Base-by-base conservation (phyloP, 1,140 invertebrate species). In the Caenorhabditis briggsae region DNA sequence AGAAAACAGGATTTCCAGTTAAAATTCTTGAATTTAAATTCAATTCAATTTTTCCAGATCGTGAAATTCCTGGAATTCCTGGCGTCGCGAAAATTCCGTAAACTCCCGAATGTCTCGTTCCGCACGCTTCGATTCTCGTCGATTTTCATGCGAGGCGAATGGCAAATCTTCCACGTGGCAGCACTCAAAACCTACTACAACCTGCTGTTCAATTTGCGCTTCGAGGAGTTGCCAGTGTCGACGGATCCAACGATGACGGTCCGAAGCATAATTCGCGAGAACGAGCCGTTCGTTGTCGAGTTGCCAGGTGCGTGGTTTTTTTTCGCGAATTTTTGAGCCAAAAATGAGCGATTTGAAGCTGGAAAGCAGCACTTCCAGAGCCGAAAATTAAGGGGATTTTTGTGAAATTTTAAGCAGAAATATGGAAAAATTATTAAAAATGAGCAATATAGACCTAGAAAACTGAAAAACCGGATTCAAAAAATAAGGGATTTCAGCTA, bases 21-120 rank as follows among this genome's bases (percentile, higher is more conserved):
- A n/a, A n/a, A n/a, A n/a, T n/a, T n/a, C n/a, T n/a, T n/a, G n/a
- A n/a, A n/a, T n/a, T n/a, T n/a, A n/a, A n/a, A n/a, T n/a, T n/a
- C n/a, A n/a, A n/a, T n/a, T n/a, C n/a, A n/a, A n/a, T n/a, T 2
- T 53, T 85, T 70, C 8, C 53, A 83, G 61, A 25, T 48, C 2
- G 46, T 85, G 1, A 85, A 85, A 48, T 86, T 86, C 33, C 70
- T 86, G 14, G 85, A 86, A 64, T 86, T 86, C 25, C 56, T 86
- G 0, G 23, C 85, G 11, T 86, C 85, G 5, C 70, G 78, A 23
- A 82, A 83, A 12, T 86, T 86, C 78, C 50, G 85, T n/a, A 53
- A 59, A 48, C 20, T 82, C 20, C 0, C 50, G n/a, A 48, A 33
- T 50, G 48, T 86, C 85, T 58, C 50, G 14, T 86, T 86, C 78